Evolutionary conservation across 2,797 vertebrate genomes (phyloP), one percentile per base, ranked within the genome.

Genomic region (Microctenopoma lineatum): DNA sequence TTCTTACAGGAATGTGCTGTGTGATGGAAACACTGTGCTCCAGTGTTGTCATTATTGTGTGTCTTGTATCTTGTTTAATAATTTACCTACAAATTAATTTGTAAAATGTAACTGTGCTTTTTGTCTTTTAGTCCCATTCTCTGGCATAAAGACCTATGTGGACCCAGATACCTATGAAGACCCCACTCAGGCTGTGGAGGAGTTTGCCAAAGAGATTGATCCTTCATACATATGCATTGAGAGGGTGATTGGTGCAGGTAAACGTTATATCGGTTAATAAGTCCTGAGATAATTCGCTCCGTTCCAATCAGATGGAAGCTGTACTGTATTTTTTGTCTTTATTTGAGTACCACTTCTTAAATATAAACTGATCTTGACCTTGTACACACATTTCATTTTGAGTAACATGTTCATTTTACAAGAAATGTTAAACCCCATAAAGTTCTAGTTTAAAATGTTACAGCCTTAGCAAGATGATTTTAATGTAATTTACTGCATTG

Each of bases 121-220:
- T 45, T 71, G 11, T 66, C 21, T 52, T 92, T 6, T 90, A 97
- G 96, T 97, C 38, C 95, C 85, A 6, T 96, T 97, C 79, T 97
- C 97, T 0, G 97, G 96, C 69, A 92, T 96, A 81, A 99, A 98
- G 93, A 98, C 97, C 0, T 99, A 99, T 12, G 95, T 99, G 78
- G 98, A 99, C 90, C 98, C 98, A 26, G 97, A 98, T 77, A 97
- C 97, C 0, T 99, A 98, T 51, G 98, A 99, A 92, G 97, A 99
- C 66, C 97, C 97, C 46, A 93, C 96, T 25, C 95, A 98, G 81
- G 98, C 98, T 61, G 95, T 99, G 77, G 96, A 98, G 83, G 97
- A 99, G 79, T 99, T 99, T 84, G 94, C 97, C 70, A 97, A 96
- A 89, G 97, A 99, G 90, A 99, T 99, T 72, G 96, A 99, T 79